These are phyloP conservation scores for Cancer borealis DNA, from an alignment of 2,888 invertebrate species.

Conservation along the genomic window DNA sequence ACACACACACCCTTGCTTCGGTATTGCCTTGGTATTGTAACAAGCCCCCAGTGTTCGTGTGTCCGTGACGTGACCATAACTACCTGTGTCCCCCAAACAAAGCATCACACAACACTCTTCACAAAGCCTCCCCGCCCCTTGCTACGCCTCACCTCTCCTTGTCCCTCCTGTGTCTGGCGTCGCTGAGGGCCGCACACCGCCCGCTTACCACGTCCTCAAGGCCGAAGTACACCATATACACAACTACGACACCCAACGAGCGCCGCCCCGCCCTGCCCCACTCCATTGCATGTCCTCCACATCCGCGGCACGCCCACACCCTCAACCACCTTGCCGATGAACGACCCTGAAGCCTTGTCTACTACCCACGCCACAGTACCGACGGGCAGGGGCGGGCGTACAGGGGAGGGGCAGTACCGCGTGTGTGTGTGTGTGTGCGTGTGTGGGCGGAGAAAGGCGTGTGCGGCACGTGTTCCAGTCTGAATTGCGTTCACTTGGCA, in stretches of 20 bases:
- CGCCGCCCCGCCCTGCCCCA: not conserved
- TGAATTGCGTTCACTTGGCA: not conserved
- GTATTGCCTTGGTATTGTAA: not conserved
- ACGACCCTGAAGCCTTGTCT: not conserved
- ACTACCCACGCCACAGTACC: not conserved
- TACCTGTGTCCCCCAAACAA: not conserved
- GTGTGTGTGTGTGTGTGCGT: not conserved
- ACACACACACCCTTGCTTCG: slow-evolving; percentile 31
- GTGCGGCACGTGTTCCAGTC: not conserved
- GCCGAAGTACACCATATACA: slow-evolving; percentile 64
- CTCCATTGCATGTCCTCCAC: not conserved
- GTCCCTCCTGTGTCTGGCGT: not conserved
- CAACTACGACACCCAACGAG: not conserved
- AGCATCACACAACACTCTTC: not conserved
- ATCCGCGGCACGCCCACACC: not conserved
- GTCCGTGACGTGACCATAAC: not conserved
- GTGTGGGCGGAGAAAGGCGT: not conserved
- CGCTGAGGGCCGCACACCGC: slow-evolving; percentile 23
- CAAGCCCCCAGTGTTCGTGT: not conserved
- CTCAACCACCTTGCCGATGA: not conserved
- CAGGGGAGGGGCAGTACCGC: not conserved
- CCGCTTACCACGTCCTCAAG: slow-evolving; percentile 64
- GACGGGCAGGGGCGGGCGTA: not conserved
- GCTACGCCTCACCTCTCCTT: not conserved
- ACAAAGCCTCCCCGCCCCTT: not conserved